Conservation (phyloP, 2,113 vertebrate species). For the Amphiprion percula region DNA sequence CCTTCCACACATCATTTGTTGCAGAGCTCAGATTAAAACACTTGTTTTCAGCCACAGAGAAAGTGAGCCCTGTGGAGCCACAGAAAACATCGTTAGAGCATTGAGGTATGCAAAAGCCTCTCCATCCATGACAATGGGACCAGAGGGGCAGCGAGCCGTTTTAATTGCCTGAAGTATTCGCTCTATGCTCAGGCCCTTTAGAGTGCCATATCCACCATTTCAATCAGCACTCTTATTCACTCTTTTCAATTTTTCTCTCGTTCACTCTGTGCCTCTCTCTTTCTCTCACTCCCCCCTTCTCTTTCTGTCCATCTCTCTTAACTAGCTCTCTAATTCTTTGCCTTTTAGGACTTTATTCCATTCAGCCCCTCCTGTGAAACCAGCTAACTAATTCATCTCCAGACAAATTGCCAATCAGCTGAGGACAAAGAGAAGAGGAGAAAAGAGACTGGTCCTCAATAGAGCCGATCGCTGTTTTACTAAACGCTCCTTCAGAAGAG, state of each 20-base stretch:
- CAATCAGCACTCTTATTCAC: conserved; percentile 61
- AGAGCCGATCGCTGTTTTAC: conserved; percentile 77
- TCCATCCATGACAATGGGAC: conserved; percentile 53
- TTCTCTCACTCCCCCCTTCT: conserved; percentile 35
- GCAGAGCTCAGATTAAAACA: conserved; percentile 35
- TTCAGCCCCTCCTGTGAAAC: conserved; percentile 75
- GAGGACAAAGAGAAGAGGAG: conserved; percentile 75
- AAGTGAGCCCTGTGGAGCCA: conserved; percentile 38
- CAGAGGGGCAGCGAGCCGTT: conserved; percentile 57
- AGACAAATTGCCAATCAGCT: conserved; percentile 84
- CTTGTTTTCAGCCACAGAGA: conserved; percentile 42
- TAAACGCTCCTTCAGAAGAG: conserved; percentile 74
- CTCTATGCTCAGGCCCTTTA: conserved; percentile 50
- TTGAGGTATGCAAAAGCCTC: conserved; percentile 45
- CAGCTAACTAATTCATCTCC: conserved; percentile 80
- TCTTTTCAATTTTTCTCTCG: conserved; percentile 54
- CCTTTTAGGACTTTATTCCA: conserved; percentile 72
- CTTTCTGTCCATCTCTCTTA: conserved; percentile 60
- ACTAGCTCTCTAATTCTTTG: conserved; percentile 75
- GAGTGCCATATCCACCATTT: conserved; percentile 66
- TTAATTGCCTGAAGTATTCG: conserved; percentile 72
- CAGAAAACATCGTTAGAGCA: conserved; percentile 41
- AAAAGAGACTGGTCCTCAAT: conserved; percentile 76
- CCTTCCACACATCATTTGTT: conserved; percentile 14
- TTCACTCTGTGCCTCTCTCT: conserved; percentile 43